These are phyloP conservation scores for Coleophora deauratella DNA, from an alignment of 2,888 invertebrate species.

Conservation along the genomic window DNA sequence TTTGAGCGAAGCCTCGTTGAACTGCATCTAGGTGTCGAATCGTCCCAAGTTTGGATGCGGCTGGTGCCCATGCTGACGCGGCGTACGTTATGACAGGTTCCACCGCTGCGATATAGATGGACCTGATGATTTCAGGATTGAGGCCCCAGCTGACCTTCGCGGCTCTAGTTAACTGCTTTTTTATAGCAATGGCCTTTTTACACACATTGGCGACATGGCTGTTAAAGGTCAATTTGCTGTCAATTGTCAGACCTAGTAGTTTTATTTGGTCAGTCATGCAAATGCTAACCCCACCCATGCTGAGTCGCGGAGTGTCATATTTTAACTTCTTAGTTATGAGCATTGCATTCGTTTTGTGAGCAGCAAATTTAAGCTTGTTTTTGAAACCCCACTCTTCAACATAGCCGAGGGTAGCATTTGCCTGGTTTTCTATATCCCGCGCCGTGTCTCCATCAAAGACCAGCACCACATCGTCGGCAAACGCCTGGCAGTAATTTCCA, in stretches of 20 bases:
- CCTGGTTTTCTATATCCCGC: conserved; percentile 3
- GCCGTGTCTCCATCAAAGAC: conserved; percentile 7
- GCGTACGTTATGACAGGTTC: background rate
- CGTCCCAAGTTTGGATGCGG: background rate
- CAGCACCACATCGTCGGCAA: conserved; percentile 11
- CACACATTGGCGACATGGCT: conserved; percentile 4
- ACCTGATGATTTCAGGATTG: background rate
- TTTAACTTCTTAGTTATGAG: conserved; percentile 7
- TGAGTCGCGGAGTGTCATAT: conserved; percentile 9
- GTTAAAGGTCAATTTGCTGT: conserved; percentile 11
- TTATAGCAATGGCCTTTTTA: conserved; percentile 5
- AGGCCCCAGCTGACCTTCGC: conserved; percentile 8
- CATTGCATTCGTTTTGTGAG: conserved; percentile 11
- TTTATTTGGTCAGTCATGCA: conserved; percentile 6
- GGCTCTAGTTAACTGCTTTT: conserved; percentile 4
- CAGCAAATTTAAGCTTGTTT: conserved; percentile 11
- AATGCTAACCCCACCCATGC: conserved; percentile 9
- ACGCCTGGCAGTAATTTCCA: conserved; percentile 9
- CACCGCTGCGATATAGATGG: background rate
- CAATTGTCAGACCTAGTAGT: conserved; percentile 10
- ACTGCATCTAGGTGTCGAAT: background rate
- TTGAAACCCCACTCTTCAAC: conserved; percentile 10
- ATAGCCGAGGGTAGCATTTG: conserved; percentile 7
- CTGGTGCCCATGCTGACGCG: background rate
- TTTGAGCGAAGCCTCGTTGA: conserved; percentile 2